These are phyloP conservation scores for Apamea epomidion DNA, from an alignment of 2,888 invertebrate species.

Conservation along the genomic window DNA sequence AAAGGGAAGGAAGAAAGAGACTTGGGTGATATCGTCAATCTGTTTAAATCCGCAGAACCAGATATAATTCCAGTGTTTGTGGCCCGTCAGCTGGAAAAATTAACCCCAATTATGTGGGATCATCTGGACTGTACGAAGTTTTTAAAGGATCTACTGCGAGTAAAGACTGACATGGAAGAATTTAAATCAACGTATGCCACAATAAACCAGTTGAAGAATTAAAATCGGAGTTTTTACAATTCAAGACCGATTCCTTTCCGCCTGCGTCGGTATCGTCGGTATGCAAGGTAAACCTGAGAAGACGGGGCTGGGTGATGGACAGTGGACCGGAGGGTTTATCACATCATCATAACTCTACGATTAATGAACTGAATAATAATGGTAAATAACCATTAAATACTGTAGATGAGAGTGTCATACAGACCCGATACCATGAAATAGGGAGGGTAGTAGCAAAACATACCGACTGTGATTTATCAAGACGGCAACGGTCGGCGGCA, in stretches of 20 bases:
- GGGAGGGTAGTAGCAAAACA: neutral
- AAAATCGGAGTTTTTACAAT: neutral
- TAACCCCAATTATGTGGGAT: neutral
- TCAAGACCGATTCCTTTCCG: neutral
- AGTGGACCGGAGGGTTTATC: neutral
- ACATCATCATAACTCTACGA: neutral
- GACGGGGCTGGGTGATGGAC: neutral
- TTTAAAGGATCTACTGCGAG: neutral
- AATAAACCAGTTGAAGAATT: slow-evolving; percentile 3
- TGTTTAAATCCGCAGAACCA: neutral
- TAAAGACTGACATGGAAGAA: neutral
- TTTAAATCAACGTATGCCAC: neutral
- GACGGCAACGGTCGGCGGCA: neutral
- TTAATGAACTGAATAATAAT: neutral
- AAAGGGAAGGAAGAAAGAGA: slow-evolving; percentile 1
- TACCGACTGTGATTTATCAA: neutral
- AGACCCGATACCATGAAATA: neutral
- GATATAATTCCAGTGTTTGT: slow-evolving; percentile 2
- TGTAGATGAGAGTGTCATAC: neutral
- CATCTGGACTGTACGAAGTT: neutral
- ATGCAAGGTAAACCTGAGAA: too few species aligned
- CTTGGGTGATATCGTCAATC: neutral
- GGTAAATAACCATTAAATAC: neutral
- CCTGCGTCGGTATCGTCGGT: too few species aligned
- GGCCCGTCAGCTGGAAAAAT: neutral